These are phyloP conservation scores for Acropternis orthonyx DNA, from an alignment of 2,797 vertebrate species.

Conservation along the genomic window DNA sequence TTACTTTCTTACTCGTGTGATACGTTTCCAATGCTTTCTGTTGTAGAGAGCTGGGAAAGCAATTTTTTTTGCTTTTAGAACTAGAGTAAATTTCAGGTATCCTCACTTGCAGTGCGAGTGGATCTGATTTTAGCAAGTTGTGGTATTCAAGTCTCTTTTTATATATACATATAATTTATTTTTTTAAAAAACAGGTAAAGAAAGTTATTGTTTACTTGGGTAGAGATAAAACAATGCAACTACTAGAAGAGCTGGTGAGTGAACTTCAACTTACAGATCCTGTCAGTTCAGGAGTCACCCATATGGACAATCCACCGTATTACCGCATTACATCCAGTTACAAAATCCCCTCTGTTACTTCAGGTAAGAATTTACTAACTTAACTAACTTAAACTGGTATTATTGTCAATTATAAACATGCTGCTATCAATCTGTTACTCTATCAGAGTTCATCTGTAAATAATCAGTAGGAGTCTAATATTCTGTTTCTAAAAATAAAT, in stretches of 20 bases:
- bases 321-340: constrained; percentile 97
- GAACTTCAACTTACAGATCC: constrained; percentile 94
- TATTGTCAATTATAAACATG: background rate
- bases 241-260: constrained; percentile 94
- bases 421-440: background rate
- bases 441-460: background rate
- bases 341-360: constrained; percentile 97
- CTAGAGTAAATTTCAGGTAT: background rate
- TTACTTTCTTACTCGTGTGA: background rate
- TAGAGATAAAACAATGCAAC: constrained; percentile 98
- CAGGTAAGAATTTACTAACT: constrained; percentile 80
- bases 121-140: background rate
- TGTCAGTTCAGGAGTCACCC: constrained; percentile 92
- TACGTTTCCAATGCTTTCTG: background rate
- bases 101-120: background rate
- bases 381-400: too few species aligned
- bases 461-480: background rate
- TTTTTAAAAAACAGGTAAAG: constrained; percentile 82
- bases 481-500: background rate
- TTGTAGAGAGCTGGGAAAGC: background rate
- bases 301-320: constrained; percentile 98
- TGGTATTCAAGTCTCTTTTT: background rate
- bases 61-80: background rate
- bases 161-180: background rate
- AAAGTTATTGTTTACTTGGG: constrained; percentile 97